Percentiles rank a stretch among this genome's conserved stretches.
These are phyloP conservation scores for Clarias fuscus DNA, from an alignment of 2,797 vertebrate genomes.

Conservation along the genomic window DNA sequence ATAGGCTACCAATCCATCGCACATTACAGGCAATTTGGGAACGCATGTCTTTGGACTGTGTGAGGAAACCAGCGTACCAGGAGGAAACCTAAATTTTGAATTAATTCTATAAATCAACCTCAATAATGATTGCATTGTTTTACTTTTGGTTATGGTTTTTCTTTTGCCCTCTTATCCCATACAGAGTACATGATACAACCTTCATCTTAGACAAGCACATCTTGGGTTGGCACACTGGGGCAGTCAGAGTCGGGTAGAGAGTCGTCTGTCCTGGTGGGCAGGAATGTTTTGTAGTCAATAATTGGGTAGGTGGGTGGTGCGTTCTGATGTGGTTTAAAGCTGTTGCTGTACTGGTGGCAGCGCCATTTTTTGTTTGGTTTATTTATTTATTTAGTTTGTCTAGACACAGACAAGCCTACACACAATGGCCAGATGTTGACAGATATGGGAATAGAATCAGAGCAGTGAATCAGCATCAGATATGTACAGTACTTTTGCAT, in stretches of 20 bases:
- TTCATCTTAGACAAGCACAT: neutral
- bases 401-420: conserved; percentile 18
- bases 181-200: neutral
- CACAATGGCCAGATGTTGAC: conserved; percentile 15
- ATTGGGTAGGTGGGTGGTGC: conserved; percentile 38
- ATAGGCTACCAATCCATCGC: too few relatives aligned
- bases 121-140: neutral
- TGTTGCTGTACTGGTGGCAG: conserved; percentile 28
- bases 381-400: conserved; percentile 31
- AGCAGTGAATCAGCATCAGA: neutral
- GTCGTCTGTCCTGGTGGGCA: conserved; percentile 31
- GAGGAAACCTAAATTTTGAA: neutral
- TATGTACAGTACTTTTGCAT: neutral
- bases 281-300: conserved; percentile 37
- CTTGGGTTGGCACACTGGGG: conserved; percentile 18
- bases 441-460: neutral
- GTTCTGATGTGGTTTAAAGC: conserved; percentile 46
- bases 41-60: too few relatives aligned
- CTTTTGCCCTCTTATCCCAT: neutral
- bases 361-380: neutral
- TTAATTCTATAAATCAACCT: neutral
- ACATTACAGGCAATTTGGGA: too few relatives aligned
- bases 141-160: neutral
- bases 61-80: too few relatives aligned
- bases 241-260: neutral